phyloP scores from a whole-genome alignment of 2,113 vertebrate genomes.

The Cryptotis parvus region DNA sequence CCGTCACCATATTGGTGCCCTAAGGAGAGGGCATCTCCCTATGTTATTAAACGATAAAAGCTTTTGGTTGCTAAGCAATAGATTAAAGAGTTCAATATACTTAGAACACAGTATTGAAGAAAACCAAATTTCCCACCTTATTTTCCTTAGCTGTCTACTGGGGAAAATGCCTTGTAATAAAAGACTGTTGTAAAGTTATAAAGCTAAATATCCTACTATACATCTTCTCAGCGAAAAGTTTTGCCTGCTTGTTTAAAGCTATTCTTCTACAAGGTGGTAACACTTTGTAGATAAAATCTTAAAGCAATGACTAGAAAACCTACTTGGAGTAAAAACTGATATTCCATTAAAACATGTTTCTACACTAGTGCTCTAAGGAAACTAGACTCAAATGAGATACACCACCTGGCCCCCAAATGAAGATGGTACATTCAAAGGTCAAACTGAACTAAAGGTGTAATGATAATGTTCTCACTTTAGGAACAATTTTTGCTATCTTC shows the following conservation, averaged over 20 bases:
- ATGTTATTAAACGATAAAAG: conserved; percentile 47
- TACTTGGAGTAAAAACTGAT: conserved; percentile 7
- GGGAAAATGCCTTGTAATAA: conserved; percentile 33
- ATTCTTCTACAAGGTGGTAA: neutral
- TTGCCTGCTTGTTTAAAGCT: neutral
- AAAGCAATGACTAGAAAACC: neutral
- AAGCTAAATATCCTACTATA: conserved; percentile 21
- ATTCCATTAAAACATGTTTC: neutral
- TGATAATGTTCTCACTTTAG: neutral
- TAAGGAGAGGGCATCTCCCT: conserved; percentile 41
- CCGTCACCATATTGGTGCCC: neutral
- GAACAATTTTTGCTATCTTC: neutral
- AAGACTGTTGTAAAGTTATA: neutral
- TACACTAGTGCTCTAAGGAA: neutral
- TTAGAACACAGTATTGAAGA: conserved; percentile 35
- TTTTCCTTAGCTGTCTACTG: neutral
- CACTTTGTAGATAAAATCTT: neutral
- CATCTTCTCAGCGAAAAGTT: neutral
- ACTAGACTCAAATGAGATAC: conserved; percentile 7
- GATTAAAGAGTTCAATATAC: conserved; percentile 63
- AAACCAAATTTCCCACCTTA: neutral
- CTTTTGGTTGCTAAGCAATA: conserved; percentile 72
- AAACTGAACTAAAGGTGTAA: neutral
- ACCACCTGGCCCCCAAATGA: neutral
- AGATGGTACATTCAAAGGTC: neutral